Base-by-base conservation (phyloP, 2,113 vertebrate genomes). In the Centropus unirufus region DNA sequence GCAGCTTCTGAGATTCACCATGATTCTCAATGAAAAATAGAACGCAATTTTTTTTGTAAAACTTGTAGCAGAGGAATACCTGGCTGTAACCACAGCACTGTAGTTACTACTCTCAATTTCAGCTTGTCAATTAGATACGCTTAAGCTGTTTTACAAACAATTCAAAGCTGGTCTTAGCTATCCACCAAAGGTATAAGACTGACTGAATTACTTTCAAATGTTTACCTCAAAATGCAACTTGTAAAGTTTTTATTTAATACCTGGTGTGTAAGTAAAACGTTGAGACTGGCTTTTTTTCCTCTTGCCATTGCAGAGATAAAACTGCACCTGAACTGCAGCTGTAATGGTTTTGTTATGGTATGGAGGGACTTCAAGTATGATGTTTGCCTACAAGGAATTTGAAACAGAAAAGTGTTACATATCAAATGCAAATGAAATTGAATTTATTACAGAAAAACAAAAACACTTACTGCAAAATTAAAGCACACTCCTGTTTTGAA, bases 261-360 rank as follows among this genome's bases (percentile, higher is more conserved):
- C 99, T 99, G 99, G 99, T 96, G 99, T 98, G 46, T 99, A 99
- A 83, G 99, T 99, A 97, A 99, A 99, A 95, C 99, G 99, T 78
- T 99, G 99, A 83, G 99, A 99, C 96, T 99, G 99, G 98, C 99
- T 99, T 97, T 99, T 98, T 98, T 99, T 99, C 98, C 99, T 98
- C 96, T 99, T 99, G 94, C 99, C 99, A 90, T 99, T 99, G 97
- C 99, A 99, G 94, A 99, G 99, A 92, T 99, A 99, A 98, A 99
- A 99, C 97, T 99, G 99, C 97, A 99, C 99, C 97, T 99, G 99
- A 90, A 99, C 98, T 24, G 99, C 98, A 87, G 99, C 98, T 94
- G 98, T 98, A 97, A 99, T 98, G 75, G 98, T 96, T 98, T 99
- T 99, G 95, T 99, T 99, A 97, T 99, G 99, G 98, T 99, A 99